Evolutionary conservation across 2,888 invertebrate species (phyloP), one percentile per base, ranked within the genome.

Genomic region (Zaprionus obscuricornis): DNA sequence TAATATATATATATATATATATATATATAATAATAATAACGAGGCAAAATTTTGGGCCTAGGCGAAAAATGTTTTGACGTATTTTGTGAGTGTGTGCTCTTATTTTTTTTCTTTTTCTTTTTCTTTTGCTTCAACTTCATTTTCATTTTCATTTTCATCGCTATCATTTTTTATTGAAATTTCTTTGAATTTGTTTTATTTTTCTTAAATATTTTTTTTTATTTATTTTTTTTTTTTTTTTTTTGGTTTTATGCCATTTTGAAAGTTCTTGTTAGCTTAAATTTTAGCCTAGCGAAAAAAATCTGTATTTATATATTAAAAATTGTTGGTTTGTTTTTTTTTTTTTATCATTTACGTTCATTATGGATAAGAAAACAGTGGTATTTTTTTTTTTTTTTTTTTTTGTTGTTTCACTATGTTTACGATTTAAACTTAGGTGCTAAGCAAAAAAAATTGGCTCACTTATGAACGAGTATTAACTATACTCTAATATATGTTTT

Each of bases 401-500:
- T 62, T 62, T 49, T 33, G 10, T 42, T 24, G 40, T 50, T 27
- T 26, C 20, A 46, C 56, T 74, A 66, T 22, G 58, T 57, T 72
- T 79, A 79, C 31, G 65, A 49, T 70, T 74, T 75, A 43, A 78
- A 71, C 81, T 81, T 81, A 81, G 20, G 54, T 29, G 40, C 74
- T 82, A 81, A 55, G 51, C 73, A 81, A 81, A 81, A 67, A 76
- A 84, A 78, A 67, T 84, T 84, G 77, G 74, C 75, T 81, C 51
- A 43, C 73, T 85, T 77, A 75, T n/a, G n/a, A n/a, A n/a, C n/a
- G n/a, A n/a, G n/a, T n/a, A n/a, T n/a, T n/a, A n/a, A n/a, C n/a
- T n/a, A n/a, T n/a, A n/a, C n/a, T n/a, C n/a, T n/a, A n/a, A n/a
- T n/a, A n/a, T 10, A 40, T 39, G 8, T 67, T 56, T 24, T 14